Base-by-base conservation (phyloP, 2,888 invertebrate genomes). In the Drosophila percnosoma region DNA sequence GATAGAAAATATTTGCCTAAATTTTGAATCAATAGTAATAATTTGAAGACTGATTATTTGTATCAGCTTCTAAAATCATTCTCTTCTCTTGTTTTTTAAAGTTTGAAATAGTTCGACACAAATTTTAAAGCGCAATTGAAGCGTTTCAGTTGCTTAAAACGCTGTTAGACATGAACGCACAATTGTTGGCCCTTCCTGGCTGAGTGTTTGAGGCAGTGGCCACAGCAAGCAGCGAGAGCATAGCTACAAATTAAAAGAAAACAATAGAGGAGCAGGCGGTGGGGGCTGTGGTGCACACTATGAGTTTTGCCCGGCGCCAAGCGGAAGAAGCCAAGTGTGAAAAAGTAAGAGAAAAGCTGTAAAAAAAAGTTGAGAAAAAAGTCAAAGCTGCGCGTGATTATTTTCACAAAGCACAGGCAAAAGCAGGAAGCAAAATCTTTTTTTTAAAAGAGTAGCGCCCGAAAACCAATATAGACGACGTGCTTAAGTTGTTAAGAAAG, bases 401-500 rank as follows among this genome's bases (percentile, higher is more conserved):
- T 87, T 87, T 86, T 80, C 77, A 83, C 88, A 88, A 85, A 82
- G 85, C 86, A 78, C 78, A 75, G 76, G 66, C 67, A 59, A 54
- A 76, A 79, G 78, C 87, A 85, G 85, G 87, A 87, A 85, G 83
- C 67, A 58, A 68, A 79, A 79, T 78, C 78, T 68, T 74, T 78
- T 68, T 75, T 78, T 70, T 64, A 59, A 74, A 69, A 76, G 73
- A 75, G 75, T 76, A 78, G 67, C 78, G 86, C 79, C 77, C 81
- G 78, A 88, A 88, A 87, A 88, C 86, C 89, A 87, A 87, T 87
- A 87, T 82, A 78, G 82, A 84, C 83, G 87, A 89, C 87, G 87
- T 87, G 87, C 89, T 89, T 84, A 87, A 87, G 87, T 87, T 87
- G 87, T 89, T 89, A 87, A 89, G 87, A 87, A 89, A 78, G 75